These are phyloP conservation scores for Drosophila yakuba DNA, from an alignment of 1,140 invertebrate species.

Conservation along the genomic window DNA sequence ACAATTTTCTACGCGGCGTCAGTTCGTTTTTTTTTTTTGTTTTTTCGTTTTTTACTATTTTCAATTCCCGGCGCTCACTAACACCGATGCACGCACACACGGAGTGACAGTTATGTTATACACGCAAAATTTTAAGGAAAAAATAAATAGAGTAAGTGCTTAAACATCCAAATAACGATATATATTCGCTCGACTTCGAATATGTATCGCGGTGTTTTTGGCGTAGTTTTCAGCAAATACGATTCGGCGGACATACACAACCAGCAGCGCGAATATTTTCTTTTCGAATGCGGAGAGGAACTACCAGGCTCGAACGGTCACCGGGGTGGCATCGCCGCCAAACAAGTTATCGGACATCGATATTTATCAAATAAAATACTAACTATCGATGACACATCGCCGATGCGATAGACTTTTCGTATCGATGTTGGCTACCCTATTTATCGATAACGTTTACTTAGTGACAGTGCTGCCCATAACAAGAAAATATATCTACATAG, in stretches of 20 bases:
- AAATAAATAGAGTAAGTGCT: conserved; percentile 3
- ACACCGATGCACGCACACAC: conserved; percentile 15
- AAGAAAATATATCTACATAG: too few relatives aligned
- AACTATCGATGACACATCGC: too few relatives aligned
- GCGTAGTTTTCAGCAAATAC: not conserved
- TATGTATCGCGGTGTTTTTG: conserved; percentile 10
- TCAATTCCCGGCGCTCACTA: conserved; percentile 30
- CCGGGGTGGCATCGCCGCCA: too few relatives aligned
- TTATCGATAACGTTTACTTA: too few relatives aligned
- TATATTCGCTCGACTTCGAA: conserved; percentile 5
- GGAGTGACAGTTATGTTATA: not conserved
- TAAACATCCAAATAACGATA: not conserved
- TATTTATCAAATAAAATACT: too few relatives aligned
- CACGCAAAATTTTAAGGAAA: not conserved
- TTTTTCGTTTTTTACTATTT: conserved; percentile 12
- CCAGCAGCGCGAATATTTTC: not conserved
- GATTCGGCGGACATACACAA: not conserved
- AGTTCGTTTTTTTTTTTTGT: conserved; percentile 1
- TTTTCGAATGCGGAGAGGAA: conserved; percentile 4
- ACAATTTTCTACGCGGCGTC: conserved; percentile 28
- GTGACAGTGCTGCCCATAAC: too few relatives aligned
- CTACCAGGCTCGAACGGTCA: not conserved
- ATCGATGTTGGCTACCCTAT: too few relatives aligned
- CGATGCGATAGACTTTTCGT: too few relatives aligned
- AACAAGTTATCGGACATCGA: too few relatives aligned